These are phyloP conservation scores for Clunio marinus DNA, from an alignment of 2,888 invertebrate genomes.

Conservation along the genomic window DNA sequence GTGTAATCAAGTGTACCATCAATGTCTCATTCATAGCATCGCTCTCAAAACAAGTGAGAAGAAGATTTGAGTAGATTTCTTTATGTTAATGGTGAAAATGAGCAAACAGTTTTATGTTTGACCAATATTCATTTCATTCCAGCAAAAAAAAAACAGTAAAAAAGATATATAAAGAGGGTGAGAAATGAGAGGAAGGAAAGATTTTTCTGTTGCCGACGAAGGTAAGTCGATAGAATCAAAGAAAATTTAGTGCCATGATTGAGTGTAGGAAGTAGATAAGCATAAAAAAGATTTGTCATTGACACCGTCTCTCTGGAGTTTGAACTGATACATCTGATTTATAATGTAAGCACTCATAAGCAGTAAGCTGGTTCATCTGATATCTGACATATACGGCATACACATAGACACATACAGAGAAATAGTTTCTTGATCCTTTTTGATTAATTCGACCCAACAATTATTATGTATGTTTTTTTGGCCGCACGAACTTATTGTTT, in stretches of 20 bases:
- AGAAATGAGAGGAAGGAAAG: too few relatives aligned
- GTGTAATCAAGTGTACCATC: constrained; percentile 11
- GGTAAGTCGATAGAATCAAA: constrained; percentile 11
- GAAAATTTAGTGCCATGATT: not conserved
- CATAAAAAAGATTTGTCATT: constrained; percentile 8
- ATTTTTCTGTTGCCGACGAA: not conserved
- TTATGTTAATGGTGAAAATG: constrained; percentile 24
- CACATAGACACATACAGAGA: not conserved
- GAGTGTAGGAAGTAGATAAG: not conserved
- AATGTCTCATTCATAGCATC: not conserved
- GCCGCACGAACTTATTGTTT: too few relatives aligned
- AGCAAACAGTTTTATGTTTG: constrained; percentile 18
- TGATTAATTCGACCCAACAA: too few relatives aligned
- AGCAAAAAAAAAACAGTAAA: not conserved
- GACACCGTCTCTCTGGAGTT: not conserved
- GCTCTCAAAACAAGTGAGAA: not conserved
- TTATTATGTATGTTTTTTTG: too few relatives aligned
- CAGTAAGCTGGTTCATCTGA: too few relatives aligned
- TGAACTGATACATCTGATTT: not conserved
- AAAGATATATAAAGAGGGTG: not conserved
- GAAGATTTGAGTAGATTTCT: not conserved
- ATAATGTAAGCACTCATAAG: not conserved
- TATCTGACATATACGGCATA: not conserved
- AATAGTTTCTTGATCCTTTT: not conserved
- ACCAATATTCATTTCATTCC: constrained; percentile 7